Percentiles rank a stretch among this genome's conserved stretches.
Conservation (phyloP, 2,888 invertebrate genomes). For the Chorisops tibialis region DNA sequence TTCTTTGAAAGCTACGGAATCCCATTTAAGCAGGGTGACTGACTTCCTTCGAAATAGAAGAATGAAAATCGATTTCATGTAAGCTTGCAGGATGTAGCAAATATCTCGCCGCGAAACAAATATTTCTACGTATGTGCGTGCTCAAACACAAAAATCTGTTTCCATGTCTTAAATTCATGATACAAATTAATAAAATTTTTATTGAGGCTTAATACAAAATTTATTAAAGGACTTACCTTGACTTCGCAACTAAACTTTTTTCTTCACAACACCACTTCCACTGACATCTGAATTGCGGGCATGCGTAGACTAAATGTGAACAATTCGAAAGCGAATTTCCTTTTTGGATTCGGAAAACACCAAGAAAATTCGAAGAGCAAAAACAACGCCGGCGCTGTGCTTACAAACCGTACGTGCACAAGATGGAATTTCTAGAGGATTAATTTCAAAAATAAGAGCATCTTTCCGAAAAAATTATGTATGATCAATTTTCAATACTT, state of each 20-base stretch:
- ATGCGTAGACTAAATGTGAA: slow-evolving; percentile 12
- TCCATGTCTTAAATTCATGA: too few relatives aligned
- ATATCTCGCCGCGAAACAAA: too few relatives aligned
- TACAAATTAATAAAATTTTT: too few relatives aligned
- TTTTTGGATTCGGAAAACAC: not conserved
- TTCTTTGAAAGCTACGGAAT: too few relatives aligned
- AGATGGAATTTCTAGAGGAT: slow-evolving; percentile 18
- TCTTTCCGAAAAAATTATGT: not conserved
- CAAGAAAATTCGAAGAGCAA: not conserved
- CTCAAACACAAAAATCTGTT: too few relatives aligned
- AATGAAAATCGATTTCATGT: too few relatives aligned
- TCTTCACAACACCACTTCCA: slow-evolving; percentile 22
- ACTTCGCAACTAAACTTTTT: slow-evolving; percentile 8
- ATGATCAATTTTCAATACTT: slow-evolving; percentile 4
- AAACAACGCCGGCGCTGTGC: slow-evolving; percentile 19
- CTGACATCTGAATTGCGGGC: slow-evolving; percentile 21
- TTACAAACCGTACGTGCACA: slow-evolving; percentile 10
- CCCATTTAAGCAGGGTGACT: too few relatives aligned
- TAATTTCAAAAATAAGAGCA: not conserved
- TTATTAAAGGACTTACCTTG: slow-evolving; percentile 1
- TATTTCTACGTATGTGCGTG: too few relatives aligned
- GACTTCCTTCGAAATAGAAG: too few relatives aligned
- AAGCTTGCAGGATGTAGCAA: too few relatives aligned
- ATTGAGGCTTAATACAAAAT: too few relatives aligned
- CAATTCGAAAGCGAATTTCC: slow-evolving; percentile 4